Percentiles rank a stretch among this genome's conserved stretches.
Evolutionary conservation across 2,113 vertebrate genomes (phyloP).

Genomic region (Mustela nigripes): DNA sequence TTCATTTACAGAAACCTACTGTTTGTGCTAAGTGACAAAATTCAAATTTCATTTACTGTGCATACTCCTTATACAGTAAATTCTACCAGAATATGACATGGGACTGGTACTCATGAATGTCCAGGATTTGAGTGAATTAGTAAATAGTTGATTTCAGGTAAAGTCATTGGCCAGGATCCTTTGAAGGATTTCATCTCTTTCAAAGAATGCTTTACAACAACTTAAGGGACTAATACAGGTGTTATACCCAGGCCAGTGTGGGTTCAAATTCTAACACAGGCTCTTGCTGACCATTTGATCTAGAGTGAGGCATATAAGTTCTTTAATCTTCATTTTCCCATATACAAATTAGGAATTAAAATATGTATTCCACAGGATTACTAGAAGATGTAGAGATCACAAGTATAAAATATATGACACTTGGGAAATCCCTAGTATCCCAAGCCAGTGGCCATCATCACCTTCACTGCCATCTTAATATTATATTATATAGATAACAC

Average conservation of each 20-base stretch:
- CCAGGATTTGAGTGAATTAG: background rate
- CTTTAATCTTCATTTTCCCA: background rate
- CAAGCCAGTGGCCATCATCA: background rate
- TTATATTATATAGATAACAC: background rate
- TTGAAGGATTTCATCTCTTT: background rate
- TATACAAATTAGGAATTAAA: background rate
- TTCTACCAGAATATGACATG: background rate
- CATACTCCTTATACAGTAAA: background rate
- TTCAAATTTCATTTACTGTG: background rate
- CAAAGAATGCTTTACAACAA: constrained; percentile 10
- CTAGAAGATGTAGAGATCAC: background rate
- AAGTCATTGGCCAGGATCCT: background rate
- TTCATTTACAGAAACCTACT: background rate
- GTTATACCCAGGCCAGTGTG: background rate
- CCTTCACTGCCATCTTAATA: no score
- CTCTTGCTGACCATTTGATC: background rate
- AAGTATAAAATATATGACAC: background rate
- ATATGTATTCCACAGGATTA: background rate
- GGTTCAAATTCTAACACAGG: background rate
- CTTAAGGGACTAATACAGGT: background rate
- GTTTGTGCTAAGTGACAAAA: background rate
- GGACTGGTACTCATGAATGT: background rate
- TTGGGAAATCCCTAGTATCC: background rate
- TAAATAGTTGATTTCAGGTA: background rate
- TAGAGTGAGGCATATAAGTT: background rate